Evolutionary conservation across 2,113 vertebrate species (phyloP), one percentile per base, ranked within the genome.

Genomic region (Caranx melampygus): DNA sequence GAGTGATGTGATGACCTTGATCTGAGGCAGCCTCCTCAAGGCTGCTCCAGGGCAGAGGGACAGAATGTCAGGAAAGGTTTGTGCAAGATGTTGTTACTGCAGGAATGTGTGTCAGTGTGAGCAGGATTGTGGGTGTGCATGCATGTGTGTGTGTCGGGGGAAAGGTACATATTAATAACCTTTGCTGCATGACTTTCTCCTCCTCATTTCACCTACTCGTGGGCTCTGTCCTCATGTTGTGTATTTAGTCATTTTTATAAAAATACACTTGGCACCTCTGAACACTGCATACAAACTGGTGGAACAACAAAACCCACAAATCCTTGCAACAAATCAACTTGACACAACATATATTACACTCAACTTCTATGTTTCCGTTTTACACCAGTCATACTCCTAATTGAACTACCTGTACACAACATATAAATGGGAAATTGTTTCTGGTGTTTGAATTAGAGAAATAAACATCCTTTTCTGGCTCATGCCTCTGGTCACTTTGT

Each of bases 1-100:
- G 31, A 63, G 66, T 34, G 75, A 86, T 18, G 80, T 57, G 74
- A 73, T 76, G 84, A 83, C 72, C 81, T 81, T 83, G 87, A 88
- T 90, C 84, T 72, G 81, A 76, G 88, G 88, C 54, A 15, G 61
- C 55, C 26, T 86, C 90, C 90, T 88, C 8, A 0, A 84, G 91
- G 91, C 87, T 79, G 87, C 92, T 91, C 76, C 87, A 0, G 90
- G 92, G 89, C 85, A 74, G 18, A 72, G 78, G 78, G 83, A 86
- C 87, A 80, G 52, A 35, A 79, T 75, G 91, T 92, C 92, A 91
- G 70, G 72, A 87, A 71, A 61, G 79, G 85, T 93, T 90, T 91
- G 89, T 84, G 73, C 84, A 86, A 79, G 63, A 71, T 6, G 68
- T 76, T 10, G 67, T 74, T 59, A 67, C 75, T 83, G 64, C 57